A percentile compares a stretch with the other conserved stretches of the same genome.
Evolutionary conservation across 2,113 vertebrate species (phyloP).

Genomic region (Sinocyclocheilus grahami): DNA sequence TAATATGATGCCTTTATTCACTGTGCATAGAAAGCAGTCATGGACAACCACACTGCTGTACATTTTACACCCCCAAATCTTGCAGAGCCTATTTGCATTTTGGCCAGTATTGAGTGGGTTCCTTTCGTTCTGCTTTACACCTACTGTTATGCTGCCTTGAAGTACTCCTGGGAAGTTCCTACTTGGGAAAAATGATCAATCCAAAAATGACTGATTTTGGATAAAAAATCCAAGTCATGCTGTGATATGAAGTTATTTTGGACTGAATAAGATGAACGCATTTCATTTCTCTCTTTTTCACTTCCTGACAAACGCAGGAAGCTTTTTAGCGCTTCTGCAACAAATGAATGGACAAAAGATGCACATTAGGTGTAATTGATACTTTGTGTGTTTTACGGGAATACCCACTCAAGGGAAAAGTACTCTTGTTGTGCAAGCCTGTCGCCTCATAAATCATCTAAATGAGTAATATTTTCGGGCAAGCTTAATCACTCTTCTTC

Average conservation of each 20-base stretch:
- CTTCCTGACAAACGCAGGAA: slow-evolving; percentile 3
- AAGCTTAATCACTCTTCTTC: slow-evolving; percentile 9
- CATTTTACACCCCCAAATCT: background rate
- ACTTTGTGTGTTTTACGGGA: background rate
- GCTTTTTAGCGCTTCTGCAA: slow-evolving; percentile 22
- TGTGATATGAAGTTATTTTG: background rate
- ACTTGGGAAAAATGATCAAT: background rate
- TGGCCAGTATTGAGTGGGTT: background rate
- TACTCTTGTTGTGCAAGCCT: background rate
- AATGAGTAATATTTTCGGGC: background rate
- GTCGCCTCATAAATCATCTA: background rate
- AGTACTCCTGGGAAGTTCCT: background rate
- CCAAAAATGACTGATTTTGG: no score
- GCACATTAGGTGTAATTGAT: slow-evolving; percentile 35
- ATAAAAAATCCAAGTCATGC: background rate
- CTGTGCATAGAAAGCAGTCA: background rate
- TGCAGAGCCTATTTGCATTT: background rate
- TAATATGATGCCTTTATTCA: background rate
- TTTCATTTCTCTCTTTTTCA: background rate
- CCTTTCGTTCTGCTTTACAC: background rate
- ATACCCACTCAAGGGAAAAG: slow-evolving; percentile 1
- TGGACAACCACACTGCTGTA: background rate
- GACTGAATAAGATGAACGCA: background rate
- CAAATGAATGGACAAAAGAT: slow-evolving; percentile 11
- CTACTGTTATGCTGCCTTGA: background rate